Evolutionary conservation across 1,140 invertebrate species (phyloP), one percentile per base, ranked within the genome.

Genomic region (Caenorhabditis latens): DNA sequence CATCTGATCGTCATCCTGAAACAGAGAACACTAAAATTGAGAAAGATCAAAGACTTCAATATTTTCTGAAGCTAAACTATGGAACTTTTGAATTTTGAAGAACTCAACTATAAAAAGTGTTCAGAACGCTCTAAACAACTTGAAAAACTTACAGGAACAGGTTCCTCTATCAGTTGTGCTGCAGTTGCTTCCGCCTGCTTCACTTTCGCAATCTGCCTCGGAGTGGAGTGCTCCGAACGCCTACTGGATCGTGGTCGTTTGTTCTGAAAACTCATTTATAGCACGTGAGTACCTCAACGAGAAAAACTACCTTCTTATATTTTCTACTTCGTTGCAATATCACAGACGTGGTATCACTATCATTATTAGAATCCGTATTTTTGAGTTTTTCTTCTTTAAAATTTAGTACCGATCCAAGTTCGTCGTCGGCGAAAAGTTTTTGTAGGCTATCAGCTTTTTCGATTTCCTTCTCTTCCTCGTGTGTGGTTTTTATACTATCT

Each of bases 301-400:
- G n/a, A 0, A 0, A 6, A 2, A 0, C 14, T 42, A 84, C 83
- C 83, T 84, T 84, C 61, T 65, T 58, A 42, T 84, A 84, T 42
- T 65, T 84, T 7, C 83, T 40, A 84, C 83, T 84, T 19, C 83
- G 58, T 16, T 65, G 55, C 14, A 84, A 61, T 46, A 84, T 84
- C 55, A 84, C 83, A 43, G 83, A 84, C 40, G 83, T 65, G 9
- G 55, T 65, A 84, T 84, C 83, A 58, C 55, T 61, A 13, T 61
- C 83, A 61, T 84, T 84, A 32, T 65, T 84, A 2, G 83, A 84
- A 84, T 84, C 83, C 55, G 58, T 84, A 19, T 50, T 58, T 48
- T 84, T 84, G 14, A 84, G 43, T 19, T 84, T 65, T 40, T 84
- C 58, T 21, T 84, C 83, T 61, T 84, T 84, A 55, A 84, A 84